phyloP scores from a whole-genome alignment of 2,888 invertebrate species.

The Campaea margaritaria region DNA sequence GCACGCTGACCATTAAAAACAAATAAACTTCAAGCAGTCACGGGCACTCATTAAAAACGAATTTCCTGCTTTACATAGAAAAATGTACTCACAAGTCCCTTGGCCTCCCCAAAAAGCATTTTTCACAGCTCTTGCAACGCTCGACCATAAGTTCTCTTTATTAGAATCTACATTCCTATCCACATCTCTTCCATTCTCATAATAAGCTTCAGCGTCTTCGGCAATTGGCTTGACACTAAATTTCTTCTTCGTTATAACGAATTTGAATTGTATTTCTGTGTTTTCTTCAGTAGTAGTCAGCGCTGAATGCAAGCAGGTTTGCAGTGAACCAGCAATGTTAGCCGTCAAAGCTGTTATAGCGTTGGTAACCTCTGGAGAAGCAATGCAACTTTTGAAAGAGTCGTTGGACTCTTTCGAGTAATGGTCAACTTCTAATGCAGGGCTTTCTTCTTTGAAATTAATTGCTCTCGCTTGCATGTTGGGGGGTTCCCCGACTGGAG shows the following conservation, averaged over 20 bases:
- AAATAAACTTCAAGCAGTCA: too few species aligned
- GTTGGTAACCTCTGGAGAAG: slow-evolving; percentile 62
- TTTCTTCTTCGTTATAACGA: slow-evolving; percentile 76
- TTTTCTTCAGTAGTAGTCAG: slow-evolving; percentile 71
- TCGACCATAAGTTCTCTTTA: slow-evolving; percentile 78
- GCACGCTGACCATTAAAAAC: too few species aligned
- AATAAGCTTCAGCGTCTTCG: slow-evolving; percentile 50
- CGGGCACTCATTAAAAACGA: too few species aligned
- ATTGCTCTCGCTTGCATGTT: slow-evolving; percentile 75
- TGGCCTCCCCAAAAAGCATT: slow-evolving; percentile 77
- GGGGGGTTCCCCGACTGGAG: slow-evolving; percentile 66
- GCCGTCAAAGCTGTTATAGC: slow-evolving; percentile 71
- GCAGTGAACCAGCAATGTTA: slow-evolving; percentile 73
- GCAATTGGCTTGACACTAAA: slow-evolving; percentile 67
- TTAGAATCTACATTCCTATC: slow-evolving; percentile 54
- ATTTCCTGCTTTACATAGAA: not conserved
- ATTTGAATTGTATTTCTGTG: slow-evolving; percentile 80
- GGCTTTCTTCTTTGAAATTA: slow-evolving; percentile 79
- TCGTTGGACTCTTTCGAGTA: slow-evolving; percentile 71
- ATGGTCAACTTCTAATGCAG: slow-evolving; percentile 58
- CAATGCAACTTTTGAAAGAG: slow-evolving; percentile 71
- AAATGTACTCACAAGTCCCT: slow-evolving; percentile 50
- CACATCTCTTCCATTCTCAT: slow-evolving; percentile 54
- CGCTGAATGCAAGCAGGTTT: slow-evolving; percentile 70
- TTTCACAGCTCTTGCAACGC: slow-evolving; percentile 74